phyloP scores from a whole-genome alignment of 2,113 vertebrate species.

The Glareola pratincola region DNA sequence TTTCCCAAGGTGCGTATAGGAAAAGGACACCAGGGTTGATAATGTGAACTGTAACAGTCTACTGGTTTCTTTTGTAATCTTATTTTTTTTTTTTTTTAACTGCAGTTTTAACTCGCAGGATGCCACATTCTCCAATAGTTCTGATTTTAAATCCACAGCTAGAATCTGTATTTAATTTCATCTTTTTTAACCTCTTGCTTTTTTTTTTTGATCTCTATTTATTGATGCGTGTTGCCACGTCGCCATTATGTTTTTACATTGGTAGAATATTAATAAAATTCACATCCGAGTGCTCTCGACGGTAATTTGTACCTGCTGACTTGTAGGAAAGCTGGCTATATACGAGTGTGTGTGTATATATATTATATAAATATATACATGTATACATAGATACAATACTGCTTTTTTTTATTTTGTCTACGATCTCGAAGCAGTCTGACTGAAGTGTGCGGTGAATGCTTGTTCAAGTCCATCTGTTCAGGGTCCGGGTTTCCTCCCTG shows the following conservation, averaged over 20 bases:
- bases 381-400: conserved; percentile 79
- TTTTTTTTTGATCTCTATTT: conserved; percentile 73
- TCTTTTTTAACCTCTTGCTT: conserved; percentile 66
- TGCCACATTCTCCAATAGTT: conserved; percentile 50
- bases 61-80: conserved; percentile 67
- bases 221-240: conserved; percentile 69
- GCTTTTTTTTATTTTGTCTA: conserved; percentile 69
- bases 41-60: conserved; percentile 76
- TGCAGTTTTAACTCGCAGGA: conserved; percentile 64
- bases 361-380: conserved; percentile 77
- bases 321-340: conserved; percentile 71
- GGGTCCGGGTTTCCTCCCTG: conserved; percentile 31
- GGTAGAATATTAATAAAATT: conserved; percentile 70
- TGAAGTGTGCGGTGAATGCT: conserved; percentile 63
- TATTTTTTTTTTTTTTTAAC: conserved; percentile 13
- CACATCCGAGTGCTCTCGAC: conserved; percentile 61
- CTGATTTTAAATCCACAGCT: conserved; percentile 68
- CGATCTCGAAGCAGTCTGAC: conserved; percentile 50
- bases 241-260: conserved; percentile 63
- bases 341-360: conserved; percentile 72
- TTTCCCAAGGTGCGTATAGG: conserved; percentile 47
- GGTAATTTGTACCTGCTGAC: conserved; percentile 74
- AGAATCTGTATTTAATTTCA: conserved; percentile 74
- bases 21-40: conserved; percentile 63
- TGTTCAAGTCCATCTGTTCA: conserved; percentile 22